Conservation (phyloP, 1,140 invertebrate species). For the Bicyclus anynana region DNA sequence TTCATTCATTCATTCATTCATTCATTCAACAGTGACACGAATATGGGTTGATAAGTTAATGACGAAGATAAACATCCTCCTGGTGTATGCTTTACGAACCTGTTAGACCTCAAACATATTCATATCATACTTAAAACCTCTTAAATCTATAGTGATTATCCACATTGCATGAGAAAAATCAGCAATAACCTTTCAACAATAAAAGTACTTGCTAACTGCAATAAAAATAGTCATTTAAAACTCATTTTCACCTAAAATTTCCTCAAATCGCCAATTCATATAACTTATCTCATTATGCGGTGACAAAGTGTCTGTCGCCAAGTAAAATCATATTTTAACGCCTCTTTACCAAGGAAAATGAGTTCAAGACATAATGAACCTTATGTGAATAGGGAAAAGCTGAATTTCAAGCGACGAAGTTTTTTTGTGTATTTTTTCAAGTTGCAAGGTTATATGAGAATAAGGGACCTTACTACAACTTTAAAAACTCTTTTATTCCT, state of each 20-base stretch:
- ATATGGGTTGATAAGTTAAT: no score
- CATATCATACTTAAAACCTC: no score
- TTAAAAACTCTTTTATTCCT: no score
- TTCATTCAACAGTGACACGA: no score
- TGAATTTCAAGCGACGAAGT: not conserved
- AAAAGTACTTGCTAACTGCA: not conserved
- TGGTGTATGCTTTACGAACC: no score
- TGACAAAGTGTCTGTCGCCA: slow-evolving; percentile 16
- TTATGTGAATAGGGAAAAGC: not conserved
- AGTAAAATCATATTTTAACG: slow-evolving; percentile 13
- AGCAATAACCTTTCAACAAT: not conserved
- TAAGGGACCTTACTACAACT: not conserved
- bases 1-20: no score
- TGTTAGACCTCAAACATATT: no score
- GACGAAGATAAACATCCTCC: no score
- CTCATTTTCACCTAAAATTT: slow-evolving; percentile 1
- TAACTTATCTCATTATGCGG: slow-evolving; percentile 19
- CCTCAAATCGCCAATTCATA: slow-evolving; percentile 9
- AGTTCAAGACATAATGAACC: not conserved
- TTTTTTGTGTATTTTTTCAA: slow-evolving; percentile 6
- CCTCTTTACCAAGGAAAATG: not conserved
- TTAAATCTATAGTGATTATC: no score
- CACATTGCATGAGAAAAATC: not conserved
- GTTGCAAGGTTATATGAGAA: not conserved
- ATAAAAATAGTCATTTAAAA: not conserved